Conservation (phyloP, 2,113 vertebrate species). For the Mustela lutreola region DNA sequence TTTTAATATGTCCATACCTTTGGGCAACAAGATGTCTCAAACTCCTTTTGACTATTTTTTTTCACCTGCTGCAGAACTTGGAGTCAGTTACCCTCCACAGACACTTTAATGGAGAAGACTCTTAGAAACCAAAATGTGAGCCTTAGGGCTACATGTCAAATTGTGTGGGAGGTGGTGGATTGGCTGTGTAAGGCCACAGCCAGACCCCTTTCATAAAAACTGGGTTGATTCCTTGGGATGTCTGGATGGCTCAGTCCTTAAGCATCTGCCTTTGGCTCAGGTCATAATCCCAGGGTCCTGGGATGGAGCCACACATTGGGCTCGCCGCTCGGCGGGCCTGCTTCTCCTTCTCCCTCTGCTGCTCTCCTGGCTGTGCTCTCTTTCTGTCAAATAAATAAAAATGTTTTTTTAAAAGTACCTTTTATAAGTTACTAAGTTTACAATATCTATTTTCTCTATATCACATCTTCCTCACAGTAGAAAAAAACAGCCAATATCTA, state of each 20-base stretch:
- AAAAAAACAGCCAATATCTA: slow-evolving; percentile 10
- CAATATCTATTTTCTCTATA: slow-evolving; percentile 13
- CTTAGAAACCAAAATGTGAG: neutral
- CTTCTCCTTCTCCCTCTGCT: too few relatives aligned
- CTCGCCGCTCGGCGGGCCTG: too few relatives aligned
- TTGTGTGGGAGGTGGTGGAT: neutral
- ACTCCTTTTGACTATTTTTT: neutral
- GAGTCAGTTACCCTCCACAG: neutral
- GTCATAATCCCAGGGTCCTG: too few relatives aligned
- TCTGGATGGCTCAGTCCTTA: too few relatives aligned
- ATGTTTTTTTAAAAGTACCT: neutral
- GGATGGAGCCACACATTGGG: too few relatives aligned
- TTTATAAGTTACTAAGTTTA: slow-evolving; percentile 1
- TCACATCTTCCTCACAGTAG: neutral
- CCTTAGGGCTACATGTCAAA: neutral
- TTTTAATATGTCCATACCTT: slow-evolving; percentile 1
- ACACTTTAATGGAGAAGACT: neutral
- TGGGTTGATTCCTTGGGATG: neutral
- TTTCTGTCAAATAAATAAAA: too few relatives aligned
- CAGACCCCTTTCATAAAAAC: neutral
- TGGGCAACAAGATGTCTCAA: neutral
- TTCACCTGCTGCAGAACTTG: neutral
- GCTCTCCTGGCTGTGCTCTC: too few relatives aligned
- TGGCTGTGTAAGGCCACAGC: neutral
- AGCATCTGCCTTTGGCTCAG: too few relatives aligned